phyloP scores from a whole-genome alignment of 37 sponge, comb jelly and placozoan species.

The Petrosia ficiformis region DNA sequence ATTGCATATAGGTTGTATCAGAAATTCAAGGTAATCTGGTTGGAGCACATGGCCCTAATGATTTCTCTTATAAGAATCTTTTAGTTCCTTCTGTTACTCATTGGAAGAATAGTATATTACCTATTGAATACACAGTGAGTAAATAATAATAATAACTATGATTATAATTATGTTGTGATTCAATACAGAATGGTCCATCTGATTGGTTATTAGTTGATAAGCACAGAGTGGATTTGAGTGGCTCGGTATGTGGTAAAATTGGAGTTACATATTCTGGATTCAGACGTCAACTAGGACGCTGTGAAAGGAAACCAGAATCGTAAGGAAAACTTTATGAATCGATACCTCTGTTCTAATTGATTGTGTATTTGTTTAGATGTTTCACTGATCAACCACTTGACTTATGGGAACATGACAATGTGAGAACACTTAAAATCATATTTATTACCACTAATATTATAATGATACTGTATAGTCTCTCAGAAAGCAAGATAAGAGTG shows the following conservation, averaged over 20 bases:
- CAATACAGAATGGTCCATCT: slow-evolving; percentile 51
- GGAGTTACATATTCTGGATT: slow-evolving; percentile 64
- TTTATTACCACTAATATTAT: too few species aligned
- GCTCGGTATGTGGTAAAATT: slow-evolving; percentile 60
- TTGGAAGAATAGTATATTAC: slow-evolving; percentile 5
- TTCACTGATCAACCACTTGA: slow-evolving; percentile 65
- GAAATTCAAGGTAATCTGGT: slow-evolving; percentile 68
- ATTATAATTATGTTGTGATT: background rate
- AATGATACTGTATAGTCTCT: slow-evolving; percentile 25
- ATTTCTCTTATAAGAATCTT: slow-evolving; percentile 58
- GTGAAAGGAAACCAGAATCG: slow-evolving; percentile 17
- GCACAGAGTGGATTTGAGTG: slow-evolving; percentile 54
- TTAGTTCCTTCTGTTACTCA: slow-evolving; percentile 54
- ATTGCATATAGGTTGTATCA: slow-evolving; percentile 48
- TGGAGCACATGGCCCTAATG: slow-evolving; percentile 36
- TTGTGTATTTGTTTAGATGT: slow-evolving; percentile 32
- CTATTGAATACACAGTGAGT: slow-evolving; percentile 33
- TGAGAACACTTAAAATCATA: too few species aligned
- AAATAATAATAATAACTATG: background rate
- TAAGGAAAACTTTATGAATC: slow-evolving; percentile 33
- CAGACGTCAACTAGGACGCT: slow-evolving; percentile 40
- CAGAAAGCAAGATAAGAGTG: slow-evolving; percentile 24
- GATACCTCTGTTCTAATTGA: background rate
- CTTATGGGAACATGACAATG: slow-evolving; percentile 54
- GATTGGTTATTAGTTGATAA: slow-evolving; percentile 76